phyloP scores from a whole-genome alignment of 2,888 invertebrate genomes.

The Brenthis hecate region DNA sequence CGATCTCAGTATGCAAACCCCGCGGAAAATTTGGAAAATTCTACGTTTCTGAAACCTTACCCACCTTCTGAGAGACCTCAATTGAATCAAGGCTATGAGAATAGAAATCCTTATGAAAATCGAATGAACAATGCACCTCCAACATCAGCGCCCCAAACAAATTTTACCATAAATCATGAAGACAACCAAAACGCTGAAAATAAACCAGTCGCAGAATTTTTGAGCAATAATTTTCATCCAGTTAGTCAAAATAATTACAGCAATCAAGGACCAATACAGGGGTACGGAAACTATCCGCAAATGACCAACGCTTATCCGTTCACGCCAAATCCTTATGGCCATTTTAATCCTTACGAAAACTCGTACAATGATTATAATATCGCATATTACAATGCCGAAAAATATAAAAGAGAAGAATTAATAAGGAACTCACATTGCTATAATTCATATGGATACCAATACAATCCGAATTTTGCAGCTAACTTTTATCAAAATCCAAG shows the following conservation, averaged over 20 bases:
- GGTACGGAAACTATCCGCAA: slow-evolving; percentile 77
- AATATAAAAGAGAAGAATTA: slow-evolving; percentile 79
- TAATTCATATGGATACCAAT: slow-evolving; percentile 82
- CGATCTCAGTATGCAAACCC: slow-evolving; percentile 79
- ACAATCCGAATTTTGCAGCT: slow-evolving; percentile 77
- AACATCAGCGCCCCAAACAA: slow-evolving; percentile 62
- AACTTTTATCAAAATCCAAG: slow-evolving; percentile 81
- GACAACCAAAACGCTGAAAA: slow-evolving; percentile 59
- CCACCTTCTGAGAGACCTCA: slow-evolving; percentile 80
- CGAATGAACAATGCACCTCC: slow-evolving; percentile 57
- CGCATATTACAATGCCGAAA: slow-evolving; percentile 80
- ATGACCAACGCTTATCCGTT: slow-evolving; percentile 73
- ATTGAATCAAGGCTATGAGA: slow-evolving; percentile 69
- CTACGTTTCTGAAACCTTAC: slow-evolving; percentile 84
- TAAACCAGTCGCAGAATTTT: slow-evolving; percentile 64
- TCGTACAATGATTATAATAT: slow-evolving; percentile 79
- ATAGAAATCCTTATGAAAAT: slow-evolving; percentile 71
- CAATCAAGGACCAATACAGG: slow-evolving; percentile 69
- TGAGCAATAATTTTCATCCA: slow-evolving; percentile 70
- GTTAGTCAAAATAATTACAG: slow-evolving; percentile 67
- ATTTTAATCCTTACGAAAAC: slow-evolving; percentile 79
- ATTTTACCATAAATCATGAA: slow-evolving; percentile 75
- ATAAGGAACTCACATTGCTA: slow-evolving; percentile 78
- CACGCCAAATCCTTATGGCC: slow-evolving; percentile 74
- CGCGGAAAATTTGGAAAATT: slow-evolving; percentile 71